Percentiles rank a stretch among this genome's conserved stretches.
phyloP scores from a whole-genome alignment of 2,113 vertebrate genomes.

The Xenotilapia longispinis region DNA sequence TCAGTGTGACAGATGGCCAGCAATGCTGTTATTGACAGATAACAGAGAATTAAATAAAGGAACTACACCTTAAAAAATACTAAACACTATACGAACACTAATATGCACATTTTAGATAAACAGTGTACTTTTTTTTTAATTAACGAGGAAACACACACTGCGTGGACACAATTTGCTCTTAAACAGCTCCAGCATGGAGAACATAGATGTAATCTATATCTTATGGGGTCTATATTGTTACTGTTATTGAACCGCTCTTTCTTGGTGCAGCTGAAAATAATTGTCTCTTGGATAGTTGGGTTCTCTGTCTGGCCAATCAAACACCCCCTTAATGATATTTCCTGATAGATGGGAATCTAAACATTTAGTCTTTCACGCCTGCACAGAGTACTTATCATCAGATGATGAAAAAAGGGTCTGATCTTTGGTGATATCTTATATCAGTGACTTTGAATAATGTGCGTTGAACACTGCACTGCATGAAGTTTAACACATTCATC shows the following conservation, averaged over 20 bases:
- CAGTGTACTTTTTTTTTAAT: background rate
- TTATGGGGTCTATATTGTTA: background rate
- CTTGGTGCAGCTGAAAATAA: background rate
- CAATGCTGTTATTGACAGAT: background rate
- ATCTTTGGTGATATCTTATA: background rate
- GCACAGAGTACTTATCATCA: background rate
- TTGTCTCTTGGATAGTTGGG: too few species aligned
- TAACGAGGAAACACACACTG: fast-evolving
- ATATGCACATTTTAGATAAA: background rate
- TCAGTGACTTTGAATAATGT: background rate
- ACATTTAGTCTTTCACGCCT: background rate
- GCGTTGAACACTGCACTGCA: background rate
- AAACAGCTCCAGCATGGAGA: background rate
- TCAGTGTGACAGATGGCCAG: background rate
- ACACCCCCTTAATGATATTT: background rate
- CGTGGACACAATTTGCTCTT: background rate
- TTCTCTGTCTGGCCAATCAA: background rate
- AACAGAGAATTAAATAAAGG: background rate
- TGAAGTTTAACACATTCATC: background rate
- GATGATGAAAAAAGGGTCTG: background rate
- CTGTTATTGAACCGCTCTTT: background rate
- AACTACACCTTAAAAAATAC: background rate
- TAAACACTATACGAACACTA: background rate
- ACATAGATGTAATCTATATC: background rate
- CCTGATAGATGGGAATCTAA: background rate